Conservation (phyloP, 2,888 invertebrate genomes). For the Acholoe squamosa region DNA sequence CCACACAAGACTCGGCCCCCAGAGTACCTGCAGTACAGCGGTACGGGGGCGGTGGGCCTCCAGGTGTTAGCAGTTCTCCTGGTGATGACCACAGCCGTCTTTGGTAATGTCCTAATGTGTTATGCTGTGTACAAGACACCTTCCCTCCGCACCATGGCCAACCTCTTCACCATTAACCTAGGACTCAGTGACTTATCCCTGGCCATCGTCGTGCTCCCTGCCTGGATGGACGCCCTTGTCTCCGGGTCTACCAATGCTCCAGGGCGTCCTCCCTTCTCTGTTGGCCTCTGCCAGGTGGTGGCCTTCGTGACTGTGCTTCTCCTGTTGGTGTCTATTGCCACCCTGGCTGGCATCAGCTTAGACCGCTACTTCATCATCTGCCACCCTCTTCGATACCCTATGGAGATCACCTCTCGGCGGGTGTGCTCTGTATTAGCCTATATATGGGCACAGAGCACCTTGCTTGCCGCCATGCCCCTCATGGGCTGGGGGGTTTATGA, state of each 20-base stretch:
- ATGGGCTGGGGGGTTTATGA: constrained; percentile 76
- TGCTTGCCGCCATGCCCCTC: constrained; percentile 72
- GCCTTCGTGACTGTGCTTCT: constrained; percentile 70
- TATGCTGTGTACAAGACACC: constrained; percentile 69
- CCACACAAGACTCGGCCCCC: constrained; percentile 36
- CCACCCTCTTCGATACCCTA: constrained; percentile 75
- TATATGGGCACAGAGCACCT: constrained; percentile 73
- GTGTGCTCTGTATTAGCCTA: constrained; percentile 67
- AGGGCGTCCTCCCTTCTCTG: constrained; percentile 67
- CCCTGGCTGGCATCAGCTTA: constrained; percentile 74
- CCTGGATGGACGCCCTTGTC: constrained; percentile 69
- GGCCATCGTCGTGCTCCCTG: constrained; percentile 69
- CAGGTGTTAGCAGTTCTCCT: constrained; percentile 68
- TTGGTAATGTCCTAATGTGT: constrained; percentile 70
- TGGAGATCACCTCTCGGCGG: constrained; percentile 70
- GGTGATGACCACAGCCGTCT: constrained; percentile 66
- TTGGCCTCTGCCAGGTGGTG: constrained; percentile 67
- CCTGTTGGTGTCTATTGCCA: constrained; percentile 75
- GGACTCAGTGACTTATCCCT: constrained; percentile 70
- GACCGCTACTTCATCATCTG: constrained; percentile 76
- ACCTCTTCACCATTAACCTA: constrained; percentile 71
- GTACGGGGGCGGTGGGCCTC: constrained; percentile 57
- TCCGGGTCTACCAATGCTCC: constrained; percentile 58
- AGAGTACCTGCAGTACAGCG: constrained; percentile 62
- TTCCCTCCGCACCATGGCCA: constrained; percentile 67